Conservation (phyloP, 2,888 invertebrate genomes). For the Tetropium fuscum region DNA sequence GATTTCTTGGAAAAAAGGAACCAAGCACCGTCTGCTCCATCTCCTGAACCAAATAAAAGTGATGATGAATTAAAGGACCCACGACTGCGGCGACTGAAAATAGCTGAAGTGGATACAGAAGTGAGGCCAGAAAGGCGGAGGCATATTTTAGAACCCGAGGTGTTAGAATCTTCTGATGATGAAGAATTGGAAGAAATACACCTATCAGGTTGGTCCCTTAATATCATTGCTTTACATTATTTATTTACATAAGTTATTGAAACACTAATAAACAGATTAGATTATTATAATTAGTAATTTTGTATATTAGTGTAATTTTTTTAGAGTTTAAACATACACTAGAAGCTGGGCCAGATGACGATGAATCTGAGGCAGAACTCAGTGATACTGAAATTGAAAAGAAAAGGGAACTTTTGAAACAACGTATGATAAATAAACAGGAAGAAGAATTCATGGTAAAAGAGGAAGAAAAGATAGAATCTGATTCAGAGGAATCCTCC, state of each 20-base stretch:
- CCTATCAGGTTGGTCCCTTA: conserved; percentile 58
- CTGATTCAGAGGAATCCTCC: conserved; percentile 79
- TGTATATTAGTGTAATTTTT: neutral
- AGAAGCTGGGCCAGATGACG: conserved; percentile 66
- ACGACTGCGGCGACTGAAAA: conserved; percentile 78
- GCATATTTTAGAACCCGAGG: conserved; percentile 78
- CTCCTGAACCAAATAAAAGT: conserved; percentile 57
- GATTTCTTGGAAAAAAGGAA: conserved; percentile 80
- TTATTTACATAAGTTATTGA: no score
- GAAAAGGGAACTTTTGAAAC: conserved; percentile 77
- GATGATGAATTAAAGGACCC: conserved; percentile 79
- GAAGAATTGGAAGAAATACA: conserved; percentile 67
- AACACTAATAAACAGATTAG: no score
- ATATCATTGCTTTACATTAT: no score
- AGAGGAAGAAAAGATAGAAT: conserved; percentile 80
- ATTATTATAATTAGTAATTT: neutral
- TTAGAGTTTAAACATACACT: conserved; percentile 63
- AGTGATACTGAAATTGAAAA: conserved; percentile 89
- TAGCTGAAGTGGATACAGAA: conserved; percentile 67
- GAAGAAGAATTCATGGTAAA: conserved; percentile 81
- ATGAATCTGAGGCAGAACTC: conserved; percentile 85
- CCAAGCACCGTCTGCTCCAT: conserved; percentile 59
- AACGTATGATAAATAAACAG: conserved; percentile 76
- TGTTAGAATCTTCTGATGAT: conserved; percentile 72
- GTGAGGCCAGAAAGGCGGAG: conserved; percentile 71